Conservation (phyloP, 2,888 invertebrate genomes). For the Acrobasis repandana region DNA sequence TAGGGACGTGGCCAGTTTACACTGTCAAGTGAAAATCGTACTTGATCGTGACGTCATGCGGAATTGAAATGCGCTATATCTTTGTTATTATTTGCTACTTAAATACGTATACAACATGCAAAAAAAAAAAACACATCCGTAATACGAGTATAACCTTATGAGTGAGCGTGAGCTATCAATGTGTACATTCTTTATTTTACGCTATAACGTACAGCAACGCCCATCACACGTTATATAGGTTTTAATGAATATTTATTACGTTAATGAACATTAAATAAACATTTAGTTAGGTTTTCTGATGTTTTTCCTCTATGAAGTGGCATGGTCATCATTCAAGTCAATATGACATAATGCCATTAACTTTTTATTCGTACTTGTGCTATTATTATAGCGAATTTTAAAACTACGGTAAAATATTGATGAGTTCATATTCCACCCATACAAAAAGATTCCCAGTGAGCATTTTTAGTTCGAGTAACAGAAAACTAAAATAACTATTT, state of each 20-base stretch:
- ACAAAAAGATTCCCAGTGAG: not conserved
- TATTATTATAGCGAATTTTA: not conserved
- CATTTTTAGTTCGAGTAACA: no score
- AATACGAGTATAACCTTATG: no score
- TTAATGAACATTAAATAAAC: constrained; percentile 18
- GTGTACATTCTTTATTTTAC: not conserved
- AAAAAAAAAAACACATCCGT: no score
- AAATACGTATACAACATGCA: no score
- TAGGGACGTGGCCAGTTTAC: no score
- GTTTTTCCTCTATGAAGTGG: constrained; percentile 5
- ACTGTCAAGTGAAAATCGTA: no score
- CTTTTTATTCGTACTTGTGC: not conserved
- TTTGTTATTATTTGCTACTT: no score
- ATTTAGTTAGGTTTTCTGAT: constrained; percentile 15
- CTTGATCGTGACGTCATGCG: no score
- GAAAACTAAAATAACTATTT: no score
- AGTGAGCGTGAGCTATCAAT: no score
- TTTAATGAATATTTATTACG: constrained; percentile 17
- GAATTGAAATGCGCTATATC: no score
- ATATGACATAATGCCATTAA: constrained; percentile 22
- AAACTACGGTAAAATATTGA: not conserved
- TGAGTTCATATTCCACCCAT: not conserved
- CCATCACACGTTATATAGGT: constrained; percentile 11
- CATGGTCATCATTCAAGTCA: constrained; percentile 34
- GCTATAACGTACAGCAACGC: constrained; percentile 1